These are phyloP conservation scores for Cnemophilus loriae DNA, from an alignment of 2,113 vertebrate species.

Conservation along the genomic window DNA sequence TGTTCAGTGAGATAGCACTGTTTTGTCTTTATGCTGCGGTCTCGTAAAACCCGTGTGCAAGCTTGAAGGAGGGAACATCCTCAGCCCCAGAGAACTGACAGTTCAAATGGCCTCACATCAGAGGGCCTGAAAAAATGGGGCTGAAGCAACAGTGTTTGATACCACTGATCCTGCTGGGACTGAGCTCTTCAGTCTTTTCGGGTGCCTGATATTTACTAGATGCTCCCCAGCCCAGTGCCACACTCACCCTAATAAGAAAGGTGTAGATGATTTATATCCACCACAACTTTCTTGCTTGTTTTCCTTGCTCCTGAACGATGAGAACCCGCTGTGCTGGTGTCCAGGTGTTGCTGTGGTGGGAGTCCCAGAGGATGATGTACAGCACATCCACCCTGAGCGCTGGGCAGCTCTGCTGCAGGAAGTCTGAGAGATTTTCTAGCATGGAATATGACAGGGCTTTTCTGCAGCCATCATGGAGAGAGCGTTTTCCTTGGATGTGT, in stretches of 20 bases:
- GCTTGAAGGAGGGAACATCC: not conserved
- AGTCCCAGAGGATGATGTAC: not conserved
- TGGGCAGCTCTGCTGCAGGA: not conserved
- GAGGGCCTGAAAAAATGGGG: not conserved
- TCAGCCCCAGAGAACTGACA: not conserved
- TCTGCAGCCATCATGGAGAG: not conserved
- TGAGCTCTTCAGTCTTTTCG: not conserved
- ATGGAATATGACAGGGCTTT: fast-evolving
- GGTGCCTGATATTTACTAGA: not conserved
- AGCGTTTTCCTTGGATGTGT: not conserved
- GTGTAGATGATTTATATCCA: not conserved
- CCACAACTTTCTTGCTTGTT: not conserved
- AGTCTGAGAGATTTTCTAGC: not conserved
- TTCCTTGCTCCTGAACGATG: not conserved
- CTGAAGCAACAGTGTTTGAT: not conserved
- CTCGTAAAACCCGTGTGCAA: not conserved
- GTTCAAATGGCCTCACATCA: not conserved
- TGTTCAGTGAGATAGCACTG: not conserved
- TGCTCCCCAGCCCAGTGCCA: not conserved
- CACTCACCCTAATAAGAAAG: not conserved
- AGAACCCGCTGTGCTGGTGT: not conserved
- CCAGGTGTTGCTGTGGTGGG: not conserved
- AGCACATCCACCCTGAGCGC: not conserved
- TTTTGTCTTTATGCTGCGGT: fast-evolving
- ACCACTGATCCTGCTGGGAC: not conserved